Base-by-base conservation (phyloP, 2,113 vertebrate genomes). In the Osmerus mordax region DNA sequence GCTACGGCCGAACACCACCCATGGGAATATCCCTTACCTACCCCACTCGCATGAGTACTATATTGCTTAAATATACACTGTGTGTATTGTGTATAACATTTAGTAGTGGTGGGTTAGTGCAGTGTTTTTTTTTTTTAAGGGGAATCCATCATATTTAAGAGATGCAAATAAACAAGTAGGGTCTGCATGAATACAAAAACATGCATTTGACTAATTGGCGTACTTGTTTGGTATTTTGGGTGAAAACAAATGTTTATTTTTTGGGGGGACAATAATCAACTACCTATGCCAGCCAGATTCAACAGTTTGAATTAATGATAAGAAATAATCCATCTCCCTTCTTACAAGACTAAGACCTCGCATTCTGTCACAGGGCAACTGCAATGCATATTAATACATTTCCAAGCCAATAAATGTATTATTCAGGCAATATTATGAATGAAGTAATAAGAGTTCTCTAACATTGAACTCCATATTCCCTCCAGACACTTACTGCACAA, bases 401-500 rank as follows among this genome's bases (percentile, higher is more conserved):
- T 80, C 47, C 53, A 41, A 63, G 28, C 54, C 71, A 73, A 73
- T 74, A 75, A 65, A 73, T 78, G 47, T 61, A 76, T 72, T 59
- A 71, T 76, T 56, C 63, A 75, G 67, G 53, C 41, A 59, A 47
- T 51, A 79, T 79, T 74, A 84, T 70, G 69, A 51, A 18, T 65
- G 25, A 73, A 60, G 69, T 78, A 69, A 83, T 76, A 74, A 61
- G 76, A 63, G 71, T 78, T 69, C 58, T 62, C 60, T 85, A 60
- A 59, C 67, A 72, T 70, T 75, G 83, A 77, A 74, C 70, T 72
- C 70, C 78, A 78, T 65, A 66, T 81, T 23, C 67, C 74, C 66
- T 82, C 5, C 9, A 79, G 75, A 75, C 79, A 55, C 82, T 78
- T 84, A 70, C 21, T 63, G 71, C 41, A 65, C 65, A 54, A 51